phyloP scores from a whole-genome alignment of 2,113 vertebrate species.

The Progne subis region DNA sequence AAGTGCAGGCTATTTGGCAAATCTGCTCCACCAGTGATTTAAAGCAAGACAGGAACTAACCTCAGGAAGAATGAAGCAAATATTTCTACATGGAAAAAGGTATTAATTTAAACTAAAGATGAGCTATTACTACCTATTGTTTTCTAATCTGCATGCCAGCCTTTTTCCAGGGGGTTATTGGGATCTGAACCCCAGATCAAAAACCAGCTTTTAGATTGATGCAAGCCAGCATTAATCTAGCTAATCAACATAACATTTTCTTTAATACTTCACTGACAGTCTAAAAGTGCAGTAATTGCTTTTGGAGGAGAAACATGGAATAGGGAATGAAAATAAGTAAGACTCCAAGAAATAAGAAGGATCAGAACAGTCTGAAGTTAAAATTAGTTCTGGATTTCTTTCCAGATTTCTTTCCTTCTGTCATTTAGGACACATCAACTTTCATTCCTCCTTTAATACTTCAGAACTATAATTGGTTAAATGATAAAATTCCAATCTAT shows the following conservation, averaged over 20 bases:
- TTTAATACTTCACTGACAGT: background rate
- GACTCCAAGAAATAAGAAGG: background rate
- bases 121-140: background rate
- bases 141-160: background rate
- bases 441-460: constrained; percentile 20
- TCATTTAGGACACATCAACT: background rate
- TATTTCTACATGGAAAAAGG: background rate
- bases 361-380: background rate
- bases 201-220: background rate
- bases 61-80: background rate
- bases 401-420: too few species aligned
- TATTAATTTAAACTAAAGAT: background rate
- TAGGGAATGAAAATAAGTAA: background rate
- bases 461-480: background rate
- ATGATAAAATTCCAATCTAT: background rate
- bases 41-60: background rate
- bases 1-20: background rate
- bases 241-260: background rate
- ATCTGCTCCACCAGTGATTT: background rate
- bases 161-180: background rate
- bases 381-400: constrained; percentile 30
- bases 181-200: background rate
- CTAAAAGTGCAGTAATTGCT: background rate
- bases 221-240: background rate
- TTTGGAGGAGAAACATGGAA: background rate